These are phyloP conservation scores for Catagonus wagneri DNA, from an alignment of 2,113 vertebrate genomes.

Conservation along the genomic window DNA sequence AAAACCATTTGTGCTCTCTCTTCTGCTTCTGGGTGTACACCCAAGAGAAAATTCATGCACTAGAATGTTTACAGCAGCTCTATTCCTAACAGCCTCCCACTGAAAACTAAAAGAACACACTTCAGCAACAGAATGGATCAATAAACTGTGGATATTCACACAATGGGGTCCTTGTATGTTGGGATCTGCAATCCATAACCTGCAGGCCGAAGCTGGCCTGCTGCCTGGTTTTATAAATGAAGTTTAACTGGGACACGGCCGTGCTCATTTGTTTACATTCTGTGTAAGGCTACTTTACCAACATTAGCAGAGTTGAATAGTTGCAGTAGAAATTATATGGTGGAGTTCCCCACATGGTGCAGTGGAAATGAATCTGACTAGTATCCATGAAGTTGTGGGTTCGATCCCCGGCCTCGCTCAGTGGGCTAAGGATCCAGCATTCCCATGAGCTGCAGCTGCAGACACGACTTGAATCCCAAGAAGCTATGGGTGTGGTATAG, in stretches of 20 bases:
- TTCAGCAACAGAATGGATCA: background rate
- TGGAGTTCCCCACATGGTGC: too few species aligned
- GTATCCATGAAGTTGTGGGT: too few species aligned
- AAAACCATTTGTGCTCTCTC: constrained; percentile 27
- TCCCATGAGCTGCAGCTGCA: too few species aligned
- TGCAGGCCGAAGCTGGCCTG: background rate
- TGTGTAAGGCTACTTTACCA: background rate
- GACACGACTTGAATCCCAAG: too few species aligned
- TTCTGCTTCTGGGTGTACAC: background rate
- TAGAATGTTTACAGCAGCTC: background rate
- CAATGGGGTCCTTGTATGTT: background rate
- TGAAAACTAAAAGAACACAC: background rate
- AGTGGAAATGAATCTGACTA: too few species aligned
- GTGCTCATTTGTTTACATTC: background rate
- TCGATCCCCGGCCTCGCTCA: too few species aligned
- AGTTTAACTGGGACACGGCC: background rate
- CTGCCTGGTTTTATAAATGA: constrained; percentile 13
- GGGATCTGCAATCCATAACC: background rate
- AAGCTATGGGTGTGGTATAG: too few species aligned
- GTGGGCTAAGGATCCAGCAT: too few species aligned
- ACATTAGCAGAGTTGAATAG: background rate
- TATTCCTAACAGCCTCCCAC: background rate
- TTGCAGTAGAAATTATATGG: background rate
- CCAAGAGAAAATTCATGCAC: constrained; percentile 15
- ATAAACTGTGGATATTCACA: background rate